Conservation (phyloP, 2,113 vertebrate species). For the Percopsis transmontana region DNA sequence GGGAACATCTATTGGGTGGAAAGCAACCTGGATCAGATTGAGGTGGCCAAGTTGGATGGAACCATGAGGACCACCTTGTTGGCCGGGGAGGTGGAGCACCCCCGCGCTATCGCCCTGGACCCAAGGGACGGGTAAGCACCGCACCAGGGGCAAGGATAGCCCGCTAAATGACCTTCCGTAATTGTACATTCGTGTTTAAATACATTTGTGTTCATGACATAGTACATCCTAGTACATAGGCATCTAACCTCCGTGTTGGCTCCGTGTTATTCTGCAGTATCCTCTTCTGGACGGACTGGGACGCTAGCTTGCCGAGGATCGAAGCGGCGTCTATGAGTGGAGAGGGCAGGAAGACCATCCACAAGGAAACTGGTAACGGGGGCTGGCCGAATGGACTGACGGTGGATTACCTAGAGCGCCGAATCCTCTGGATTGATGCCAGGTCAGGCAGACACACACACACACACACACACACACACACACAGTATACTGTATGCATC, state of each 20-base stretch:
- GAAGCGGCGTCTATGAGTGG: conserved; percentile 98
- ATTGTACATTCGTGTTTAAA: no score
- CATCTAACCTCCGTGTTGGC: background rate
- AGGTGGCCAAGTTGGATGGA: conserved; percentile 94
- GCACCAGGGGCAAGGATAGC: background rate
- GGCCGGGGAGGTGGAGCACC: conserved; percentile 95
- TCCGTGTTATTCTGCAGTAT: conserved; percentile 72
- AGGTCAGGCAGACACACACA: conserved; percentile 74
- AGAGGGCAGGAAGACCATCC: conserved; percentile 89
- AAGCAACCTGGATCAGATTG: conserved; percentile 98
- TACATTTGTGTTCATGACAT: no score
- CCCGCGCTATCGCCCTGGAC: conserved; percentile 93
- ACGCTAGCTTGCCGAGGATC: conserved; percentile 92
- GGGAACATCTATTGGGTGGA: conserved; percentile 99
- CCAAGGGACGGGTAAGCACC: conserved; percentile 88
- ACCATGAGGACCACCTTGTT: conserved; percentile 93
- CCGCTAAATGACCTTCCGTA: no score
- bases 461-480: background rate
- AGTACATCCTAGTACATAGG: no score
- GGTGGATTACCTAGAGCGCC: conserved; percentile 93
- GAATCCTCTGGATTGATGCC: conserved; percentile 97
- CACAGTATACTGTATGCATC: background rate
- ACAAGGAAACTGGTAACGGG: conserved; percentile 93
- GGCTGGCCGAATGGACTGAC: conserved; percentile 98
- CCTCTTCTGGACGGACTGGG: conserved; percentile 98